Evolutionary conservation across 92 coral and sea anemone genomes (phyloP).

Genomic region (Umimayanthus chanpuru): DNA sequence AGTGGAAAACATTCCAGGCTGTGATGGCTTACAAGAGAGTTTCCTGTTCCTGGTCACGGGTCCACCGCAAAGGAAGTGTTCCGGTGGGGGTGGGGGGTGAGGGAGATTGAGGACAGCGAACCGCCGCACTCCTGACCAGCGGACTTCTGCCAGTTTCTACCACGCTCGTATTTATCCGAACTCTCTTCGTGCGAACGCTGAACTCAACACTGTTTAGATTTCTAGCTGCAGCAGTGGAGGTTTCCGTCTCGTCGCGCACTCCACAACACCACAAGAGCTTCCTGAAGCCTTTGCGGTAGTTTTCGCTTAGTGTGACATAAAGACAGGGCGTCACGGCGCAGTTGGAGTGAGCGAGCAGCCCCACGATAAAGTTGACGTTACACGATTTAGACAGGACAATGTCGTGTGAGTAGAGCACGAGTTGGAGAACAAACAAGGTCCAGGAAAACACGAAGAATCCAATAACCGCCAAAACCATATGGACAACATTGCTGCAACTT

Average conservation of each 20-base stretch:
- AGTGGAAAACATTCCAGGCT: no score
- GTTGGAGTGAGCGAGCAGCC: slow-evolving; percentile 33
- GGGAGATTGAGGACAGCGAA: not conserved
- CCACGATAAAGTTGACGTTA: slow-evolving; percentile 28
- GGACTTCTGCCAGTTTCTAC: not conserved
- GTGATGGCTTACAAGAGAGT: not conserved
- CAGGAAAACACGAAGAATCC: slow-evolving; percentile 41
- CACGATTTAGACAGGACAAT: slow-evolving; percentile 31
- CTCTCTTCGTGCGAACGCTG: not conserved
- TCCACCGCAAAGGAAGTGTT: slow-evolving; percentile 11
- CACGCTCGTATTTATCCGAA: not conserved
- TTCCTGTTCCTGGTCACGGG: not conserved
- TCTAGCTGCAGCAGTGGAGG: not conserved
- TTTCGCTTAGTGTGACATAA: slow-evolving; percentile 26
- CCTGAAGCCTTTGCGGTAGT: slow-evolving; percentile 31
- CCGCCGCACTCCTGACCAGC: not conserved
- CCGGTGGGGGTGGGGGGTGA: not conserved
- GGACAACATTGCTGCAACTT: slow-evolving; percentile 29
- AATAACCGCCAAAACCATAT: slow-evolving; percentile 41
- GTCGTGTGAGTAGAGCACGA: slow-evolving; percentile 32
- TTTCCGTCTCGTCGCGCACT: not conserved
- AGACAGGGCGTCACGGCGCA: slow-evolving; percentile 34
- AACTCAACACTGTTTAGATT: not conserved
- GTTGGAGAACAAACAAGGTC: slow-evolving; percentile 25
- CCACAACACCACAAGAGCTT: not conserved